phyloP scores from a whole-genome alignment of 53 echinoderm and acorn worm species.

The Temnopleurus reevesii region DNA sequence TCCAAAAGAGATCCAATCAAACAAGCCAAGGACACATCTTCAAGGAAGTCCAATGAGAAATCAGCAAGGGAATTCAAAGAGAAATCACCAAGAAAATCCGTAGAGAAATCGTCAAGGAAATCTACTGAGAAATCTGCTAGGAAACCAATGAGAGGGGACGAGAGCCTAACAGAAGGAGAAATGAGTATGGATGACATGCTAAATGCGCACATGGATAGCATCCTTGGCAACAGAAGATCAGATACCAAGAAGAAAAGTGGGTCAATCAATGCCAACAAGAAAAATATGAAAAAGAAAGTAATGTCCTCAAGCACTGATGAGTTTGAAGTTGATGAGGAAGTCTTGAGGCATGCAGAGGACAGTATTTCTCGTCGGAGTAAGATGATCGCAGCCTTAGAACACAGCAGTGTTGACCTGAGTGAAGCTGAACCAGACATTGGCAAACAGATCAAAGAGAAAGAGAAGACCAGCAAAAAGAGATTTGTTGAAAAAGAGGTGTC shows the following conservation, averaged over 20 bases:
- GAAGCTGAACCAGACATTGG: neutral
- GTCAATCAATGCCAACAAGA: neutral
- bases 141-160: neutral
- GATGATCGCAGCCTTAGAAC: slow-evolving; percentile 4
- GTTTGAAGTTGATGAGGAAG: neutral
- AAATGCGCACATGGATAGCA: slow-evolving; percentile 31
- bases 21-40: neutral
- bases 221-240: neutral
- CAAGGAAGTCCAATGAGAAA: neutral
- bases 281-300: neutral
- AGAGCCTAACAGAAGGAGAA: slow-evolving; percentile 34
- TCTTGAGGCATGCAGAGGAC: slow-evolving; percentile 12
- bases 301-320: neutral
- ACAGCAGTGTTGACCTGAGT: neutral
- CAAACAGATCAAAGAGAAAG: neutral
- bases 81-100: too few relatives aligned
- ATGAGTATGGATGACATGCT: slow-evolving; percentile 38
- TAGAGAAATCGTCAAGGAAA: neutral
- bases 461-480: neutral
- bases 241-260: neutral
- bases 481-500: neutral
- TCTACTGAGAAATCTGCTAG: neutral
- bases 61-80: too few relatives aligned
- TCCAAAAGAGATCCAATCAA: neutral
- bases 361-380: slow-evolving; percentile 14